phyloP scores from a whole-genome alignment of 2,888 invertebrate genomes.

The Nemapogon koenigi region DNA sequence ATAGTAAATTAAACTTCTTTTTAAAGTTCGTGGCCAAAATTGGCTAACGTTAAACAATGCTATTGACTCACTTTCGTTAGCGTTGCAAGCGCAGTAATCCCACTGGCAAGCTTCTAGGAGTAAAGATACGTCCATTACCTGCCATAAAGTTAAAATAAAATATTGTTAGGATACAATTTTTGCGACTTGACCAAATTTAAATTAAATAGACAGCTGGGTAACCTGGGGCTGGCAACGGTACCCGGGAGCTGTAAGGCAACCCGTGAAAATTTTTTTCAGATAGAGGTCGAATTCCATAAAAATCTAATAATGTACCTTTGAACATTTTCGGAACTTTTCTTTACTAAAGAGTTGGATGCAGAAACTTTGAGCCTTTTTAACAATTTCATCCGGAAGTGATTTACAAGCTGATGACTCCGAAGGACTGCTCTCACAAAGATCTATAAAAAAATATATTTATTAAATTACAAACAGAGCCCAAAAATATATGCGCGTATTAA shows the following conservation, averaged over 20 bases:
- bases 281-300: no score
- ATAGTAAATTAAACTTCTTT: no score
- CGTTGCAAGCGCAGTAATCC: slow-evolving; percentile 78
- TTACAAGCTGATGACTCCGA: slow-evolving; percentile 56
- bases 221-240: no score
- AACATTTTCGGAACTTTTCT: slow-evolving; percentile 70
- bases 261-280: no score
- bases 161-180: not conserved
- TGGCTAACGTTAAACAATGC: no score
- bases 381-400: slow-evolving; percentile 30
- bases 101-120: slow-evolving; percentile 77
- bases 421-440: slow-evolving; percentile 61
- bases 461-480: not conserved
- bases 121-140: slow-evolving; percentile 70
- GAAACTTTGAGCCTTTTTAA: slow-evolving; percentile 60
- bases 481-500: not conserved
- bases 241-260: no score
- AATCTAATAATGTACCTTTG: no score
- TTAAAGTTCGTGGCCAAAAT: no score
- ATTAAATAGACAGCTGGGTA: no score
- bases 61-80: slow-evolving; percentile 45
- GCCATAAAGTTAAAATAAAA: slow-evolving; percentile 15
- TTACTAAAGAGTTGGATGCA: slow-evolving; percentile 70
- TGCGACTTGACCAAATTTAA: no score
- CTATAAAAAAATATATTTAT: slow-evolving; percentile 32